A percentile compares a stretch with the other conserved stretches of the same genome.
Conservation (phyloP, 2,888 invertebrate species). For the Mechanitis messenoides region DNA sequence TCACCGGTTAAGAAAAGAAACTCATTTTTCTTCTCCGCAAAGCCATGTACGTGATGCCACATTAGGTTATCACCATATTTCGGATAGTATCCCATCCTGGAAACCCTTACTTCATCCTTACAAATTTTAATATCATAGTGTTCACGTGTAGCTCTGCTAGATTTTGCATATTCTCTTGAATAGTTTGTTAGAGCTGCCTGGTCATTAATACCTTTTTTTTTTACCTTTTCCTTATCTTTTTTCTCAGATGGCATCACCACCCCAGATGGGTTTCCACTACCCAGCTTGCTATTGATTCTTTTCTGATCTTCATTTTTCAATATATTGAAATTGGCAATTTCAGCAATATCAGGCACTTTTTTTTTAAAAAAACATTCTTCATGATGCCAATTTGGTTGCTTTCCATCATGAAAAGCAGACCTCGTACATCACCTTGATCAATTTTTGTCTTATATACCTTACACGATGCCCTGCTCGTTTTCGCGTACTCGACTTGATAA, state of each 20-base stretch:
- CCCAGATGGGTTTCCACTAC: slow-evolving; percentile 38
- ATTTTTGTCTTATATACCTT: too few relatives aligned
- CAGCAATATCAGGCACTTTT: slow-evolving; percentile 84
- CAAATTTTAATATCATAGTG: slow-evolving; percentile 91
- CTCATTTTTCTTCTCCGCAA: slow-evolving; percentile 83
- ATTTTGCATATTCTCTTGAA: slow-evolving; percentile 89
- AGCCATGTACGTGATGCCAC: slow-evolving; percentile 96
- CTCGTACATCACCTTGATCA: too few relatives aligned
- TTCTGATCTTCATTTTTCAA: slow-evolving; percentile 91
- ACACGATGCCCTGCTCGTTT: too few relatives aligned
- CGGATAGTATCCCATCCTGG: slow-evolving; percentile 89
- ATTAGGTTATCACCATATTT: slow-evolving; percentile 89
- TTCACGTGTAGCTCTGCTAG: slow-evolving; percentile 85
- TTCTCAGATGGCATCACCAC: slow-evolving; percentile 71
- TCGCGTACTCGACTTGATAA: too few relatives aligned
- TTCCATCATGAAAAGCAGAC: slow-evolving; percentile 93
- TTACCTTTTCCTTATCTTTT: slow-evolving; percentile 59
- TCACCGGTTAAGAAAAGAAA: slow-evolving; percentile 85
- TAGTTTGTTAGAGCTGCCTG: slow-evolving; percentile 73
- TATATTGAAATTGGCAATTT: slow-evolving; percentile 87
- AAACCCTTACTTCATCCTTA: slow-evolving; percentile 85
- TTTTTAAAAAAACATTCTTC: slow-evolving; percentile 90
- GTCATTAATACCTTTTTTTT: slow-evolving; percentile 29
- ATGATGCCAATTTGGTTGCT: slow-evolving; percentile 92
- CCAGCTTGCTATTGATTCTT: slow-evolving; percentile 79